Evolutionary conservation across 2,888 invertebrate genomes (phyloP), one percentile per base, ranked within the genome.

Genomic region (Drosophila maculinotata): DNA sequence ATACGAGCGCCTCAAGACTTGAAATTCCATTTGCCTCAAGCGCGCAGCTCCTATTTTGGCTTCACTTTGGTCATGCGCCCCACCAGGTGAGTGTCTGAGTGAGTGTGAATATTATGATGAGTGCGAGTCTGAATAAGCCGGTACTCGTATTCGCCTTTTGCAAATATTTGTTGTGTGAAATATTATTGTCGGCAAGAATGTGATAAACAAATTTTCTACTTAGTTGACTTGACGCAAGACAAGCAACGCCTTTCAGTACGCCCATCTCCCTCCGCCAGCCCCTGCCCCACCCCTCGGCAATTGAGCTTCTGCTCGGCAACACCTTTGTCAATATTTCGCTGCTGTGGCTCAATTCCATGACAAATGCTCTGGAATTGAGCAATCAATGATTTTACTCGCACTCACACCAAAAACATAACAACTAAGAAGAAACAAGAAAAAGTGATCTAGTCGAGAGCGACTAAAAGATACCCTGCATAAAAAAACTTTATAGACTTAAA

Each of bases 41-140:
- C 69, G 5, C 79, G 88, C 52, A 90, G 90, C 64, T 90, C 91
- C 28, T 91, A 91, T 66, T 91, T 91, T 71, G 91, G 91, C 75
- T 91, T 76, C 67, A 79, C 89, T 10, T 53, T 91, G 31, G 87
- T 89, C 48, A 77, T 91, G 51, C 87, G 91, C 12, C 59, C 72
- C 42, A 84, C 88, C 41, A 91, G 90, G 91, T 91, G 77, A 87
- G 87, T 76, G 44, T 12, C 14, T 1, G 20, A 9, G 28, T 25
- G 15, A 17, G 8, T 38, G 10, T 17, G 15, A 28, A 0, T 52
- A 10, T 3, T 20, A 2, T 31, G 44, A 1, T n/a, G 20, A n/a
- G n/a, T 41, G 25, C 0, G 26, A 12, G 26, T 15, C n/a, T 23
- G 14, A 42, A 12, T 8, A 9, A 23, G 41, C 7, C 23, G 14